These are phyloP conservation scores for Latrodectus elegans DNA, from an alignment of 2,888 invertebrate genomes.

Conservation along the genomic window DNA sequence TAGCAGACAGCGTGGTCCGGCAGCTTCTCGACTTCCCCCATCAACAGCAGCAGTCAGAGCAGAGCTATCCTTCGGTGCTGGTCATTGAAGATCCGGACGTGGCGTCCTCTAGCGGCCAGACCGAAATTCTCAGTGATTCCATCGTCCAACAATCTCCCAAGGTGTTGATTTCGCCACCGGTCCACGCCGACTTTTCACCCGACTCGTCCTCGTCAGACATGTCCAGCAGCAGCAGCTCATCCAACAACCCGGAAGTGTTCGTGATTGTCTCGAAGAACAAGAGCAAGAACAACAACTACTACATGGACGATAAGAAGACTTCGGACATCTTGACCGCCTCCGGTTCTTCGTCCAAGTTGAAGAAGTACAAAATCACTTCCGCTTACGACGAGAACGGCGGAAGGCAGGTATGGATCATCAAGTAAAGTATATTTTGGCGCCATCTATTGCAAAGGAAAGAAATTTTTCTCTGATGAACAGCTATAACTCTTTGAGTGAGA, in stretches of 20 bases:
- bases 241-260: constrained; percentile 48
- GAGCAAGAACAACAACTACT: constrained; percentile 27
- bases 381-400: constrained; percentile 56
- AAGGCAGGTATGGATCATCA: constrained; percentile 66
- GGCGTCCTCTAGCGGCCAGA: constrained; percentile 17
- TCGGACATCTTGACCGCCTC: constrained; percentile 20
- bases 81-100: constrained; percentile 64
- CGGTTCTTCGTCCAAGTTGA: constrained; percentile 36
- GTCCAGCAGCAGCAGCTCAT: constrained; percentile 13
- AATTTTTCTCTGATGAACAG: neutral
- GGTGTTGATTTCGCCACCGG: constrained; percentile 40
- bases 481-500: neutral
- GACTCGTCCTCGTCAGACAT: constrained; percentile 42
- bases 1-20: constrained; percentile 54
- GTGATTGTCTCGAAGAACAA: constrained; percentile 60
- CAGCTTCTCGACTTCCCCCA: constrained; percentile 49
- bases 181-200: constrained; percentile 29
- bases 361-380: constrained; percentile 63
- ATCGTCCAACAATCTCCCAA: constrained; percentile 31
- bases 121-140: constrained; percentile 38
- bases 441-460: neutral
- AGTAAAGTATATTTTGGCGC: neutral
- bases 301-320: constrained; percentile 43
- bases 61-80: constrained; percentile 46
- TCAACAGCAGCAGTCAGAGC: constrained; percentile 9